These are phyloP conservation scores for Paelopatides confundens DNA, from an alignment of 53 echinoderm and acorn worm genomes.

Conservation along the genomic window DNA sequence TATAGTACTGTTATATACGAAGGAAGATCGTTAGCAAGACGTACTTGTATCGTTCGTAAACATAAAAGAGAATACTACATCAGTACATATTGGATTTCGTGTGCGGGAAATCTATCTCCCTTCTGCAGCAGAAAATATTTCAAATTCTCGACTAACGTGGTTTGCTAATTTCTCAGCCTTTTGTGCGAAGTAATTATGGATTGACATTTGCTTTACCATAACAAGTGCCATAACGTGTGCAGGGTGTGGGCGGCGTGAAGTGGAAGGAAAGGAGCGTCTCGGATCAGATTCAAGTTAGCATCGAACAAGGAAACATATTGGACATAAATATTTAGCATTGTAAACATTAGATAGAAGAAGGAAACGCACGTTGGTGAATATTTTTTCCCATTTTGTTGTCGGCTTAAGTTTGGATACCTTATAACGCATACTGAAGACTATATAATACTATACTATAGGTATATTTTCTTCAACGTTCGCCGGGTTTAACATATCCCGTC, in stretches of 20 bases:
- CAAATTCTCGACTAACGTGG: background rate
- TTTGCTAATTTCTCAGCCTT: background rate
- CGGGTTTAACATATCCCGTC: background rate
- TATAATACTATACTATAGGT: too few relatives aligned
- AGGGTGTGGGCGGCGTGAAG: constrained; percentile 10
- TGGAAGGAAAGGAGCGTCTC: background rate
- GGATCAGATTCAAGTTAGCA: background rate
- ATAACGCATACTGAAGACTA: too few relatives aligned
- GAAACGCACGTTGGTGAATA: background rate
- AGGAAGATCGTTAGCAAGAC: background rate
- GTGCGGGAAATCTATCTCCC: too few relatives aligned
- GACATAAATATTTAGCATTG: background rate
- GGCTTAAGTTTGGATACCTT: too few relatives aligned
- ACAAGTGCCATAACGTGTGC: background rate
- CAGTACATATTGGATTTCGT: too few relatives aligned
- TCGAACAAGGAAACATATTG: background rate
- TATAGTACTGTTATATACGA: background rate
- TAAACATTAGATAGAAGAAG: background rate
- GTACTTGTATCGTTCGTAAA: background rate
- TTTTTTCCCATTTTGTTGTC: background rate
- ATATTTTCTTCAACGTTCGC: background rate
- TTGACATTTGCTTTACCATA: constrained; percentile 24
- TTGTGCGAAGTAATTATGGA: constrained; percentile 17
- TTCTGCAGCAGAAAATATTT: too few relatives aligned
- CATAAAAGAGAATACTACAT: background rate